These are phyloP conservation scores for Reinhardtius hippoglossoides DNA, from an alignment of 2,113 vertebrate species.

Conservation along the genomic window DNA sequence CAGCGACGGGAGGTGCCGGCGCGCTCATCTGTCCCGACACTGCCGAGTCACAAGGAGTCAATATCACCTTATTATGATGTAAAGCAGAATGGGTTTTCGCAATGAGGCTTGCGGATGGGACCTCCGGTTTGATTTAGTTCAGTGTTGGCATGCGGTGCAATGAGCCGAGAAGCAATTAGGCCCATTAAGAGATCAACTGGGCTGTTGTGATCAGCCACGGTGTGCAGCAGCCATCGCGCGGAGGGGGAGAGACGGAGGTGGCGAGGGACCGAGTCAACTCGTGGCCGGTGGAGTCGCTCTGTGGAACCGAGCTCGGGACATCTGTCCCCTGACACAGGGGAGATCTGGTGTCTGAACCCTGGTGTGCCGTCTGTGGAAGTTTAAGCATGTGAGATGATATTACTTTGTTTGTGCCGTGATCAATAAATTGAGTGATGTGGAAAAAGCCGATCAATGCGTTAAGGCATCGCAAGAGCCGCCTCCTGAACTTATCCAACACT, in stretches of 20 bases:
- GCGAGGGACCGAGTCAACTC: conserved; percentile 55
- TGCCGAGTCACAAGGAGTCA: conserved; percentile 65
- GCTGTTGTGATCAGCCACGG: conserved; percentile 49
- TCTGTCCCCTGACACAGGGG: conserved; percentile 23
- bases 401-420: conserved; percentile 13
- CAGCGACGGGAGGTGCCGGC: not conserved
- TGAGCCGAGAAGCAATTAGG: conserved; percentile 75
- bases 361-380: not conserved
- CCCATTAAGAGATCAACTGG: conserved; percentile 75
- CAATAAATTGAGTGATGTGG: no score
- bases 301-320: conserved; percentile 45
- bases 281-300: conserved; percentile 45
- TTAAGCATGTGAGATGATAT: conserved; percentile 7
- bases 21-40: conserved; percentile 48
- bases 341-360: not conserved
- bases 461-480: no score
- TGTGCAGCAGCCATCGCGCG: conserved; percentile 41
- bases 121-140: conserved; percentile 69
- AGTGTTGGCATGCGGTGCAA: conserved; percentile 61
- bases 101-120: conserved; percentile 36
- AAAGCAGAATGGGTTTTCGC: conserved; percentile 43
- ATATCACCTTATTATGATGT: conserved; percentile 70
- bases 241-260: conserved; percentile 31
- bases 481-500: not conserved
- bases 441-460: no score